Percentiles rank a stretch among this genome's conserved stretches.
Conservation (phyloP, 2,888 invertebrate species). For the Lycia hirtaria region DNA sequence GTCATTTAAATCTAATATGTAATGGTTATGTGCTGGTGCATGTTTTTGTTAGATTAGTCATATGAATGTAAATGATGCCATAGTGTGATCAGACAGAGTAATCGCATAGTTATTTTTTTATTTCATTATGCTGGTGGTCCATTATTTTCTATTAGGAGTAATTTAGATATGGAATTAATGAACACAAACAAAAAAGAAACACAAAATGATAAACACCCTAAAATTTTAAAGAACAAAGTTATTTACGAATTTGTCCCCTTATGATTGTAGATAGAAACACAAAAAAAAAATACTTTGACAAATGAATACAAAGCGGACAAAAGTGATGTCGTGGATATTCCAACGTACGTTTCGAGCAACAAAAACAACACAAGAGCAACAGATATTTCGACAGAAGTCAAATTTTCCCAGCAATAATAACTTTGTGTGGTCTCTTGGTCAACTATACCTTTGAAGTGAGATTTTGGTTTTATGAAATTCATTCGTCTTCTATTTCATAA, state of each 20-base stretch:
- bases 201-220: not conserved
- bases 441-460: constrained; percentile 32
- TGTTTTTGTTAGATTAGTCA: no score
- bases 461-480: constrained; percentile 36
- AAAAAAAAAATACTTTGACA: not conserved
- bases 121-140: no score
- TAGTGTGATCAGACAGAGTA: no score
- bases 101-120: no score
- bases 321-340: not conserved
- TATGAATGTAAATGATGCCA: no score
- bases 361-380: constrained; percentile 2
- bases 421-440: constrained; percentile 16
- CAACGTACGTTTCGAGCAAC: not conserved
- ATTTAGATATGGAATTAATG: not conserved
- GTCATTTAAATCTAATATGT: no score
- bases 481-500: constrained; percentile 69
- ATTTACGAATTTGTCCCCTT: constrained; percentile 7
- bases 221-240: not conserved
- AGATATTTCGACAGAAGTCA: constrained; percentile 12
- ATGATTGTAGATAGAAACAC: not conserved
- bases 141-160: no score
- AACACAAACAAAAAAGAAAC: not conserved
- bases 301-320: constrained; percentile 2
- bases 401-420: constrained; percentile 46
- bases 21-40: not conserved